These are phyloP conservation scores for Tychaedon coryphoeus DNA, from an alignment of 2,113 vertebrate genomes.

Conservation along the genomic window DNA sequence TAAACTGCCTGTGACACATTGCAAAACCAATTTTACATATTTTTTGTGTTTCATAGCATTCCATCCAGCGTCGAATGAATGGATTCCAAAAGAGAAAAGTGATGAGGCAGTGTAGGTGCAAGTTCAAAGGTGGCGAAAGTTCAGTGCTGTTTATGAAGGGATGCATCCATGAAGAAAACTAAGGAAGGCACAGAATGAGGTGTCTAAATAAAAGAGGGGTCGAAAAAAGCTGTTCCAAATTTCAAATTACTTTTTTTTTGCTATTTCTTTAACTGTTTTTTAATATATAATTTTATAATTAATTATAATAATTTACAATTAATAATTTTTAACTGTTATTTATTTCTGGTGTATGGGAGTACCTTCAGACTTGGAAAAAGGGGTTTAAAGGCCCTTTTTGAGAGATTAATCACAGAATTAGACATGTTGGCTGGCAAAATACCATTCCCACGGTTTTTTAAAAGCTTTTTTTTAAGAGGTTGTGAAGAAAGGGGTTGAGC, in stretches of 20 bases:
- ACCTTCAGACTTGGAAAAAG: too few relatives aligned
- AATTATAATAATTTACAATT: too few relatives aligned
- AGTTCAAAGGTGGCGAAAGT: background rate
- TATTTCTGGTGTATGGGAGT: too few relatives aligned
- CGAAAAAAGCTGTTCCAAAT: background rate
- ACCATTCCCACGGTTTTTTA: too few relatives aligned
- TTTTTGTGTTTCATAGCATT: background rate
- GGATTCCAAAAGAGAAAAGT: background rate
- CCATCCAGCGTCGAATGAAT: background rate
- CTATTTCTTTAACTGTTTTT: background rate
- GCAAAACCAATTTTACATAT: background rate
- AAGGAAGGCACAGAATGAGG: background rate
- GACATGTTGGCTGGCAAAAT: too few relatives aligned
- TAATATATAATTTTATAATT: too few relatives aligned
- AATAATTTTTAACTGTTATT: too few relatives aligned
- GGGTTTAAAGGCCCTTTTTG: too few relatives aligned
- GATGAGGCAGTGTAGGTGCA: background rate
- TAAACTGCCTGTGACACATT: background rate
- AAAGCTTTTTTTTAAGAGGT: too few relatives aligned
- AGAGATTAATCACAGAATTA: too few relatives aligned
- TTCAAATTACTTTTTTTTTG: background rate
- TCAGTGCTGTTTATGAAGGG: background rate
- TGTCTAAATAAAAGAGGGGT: background rate
- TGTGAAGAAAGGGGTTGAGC: too few relatives aligned
- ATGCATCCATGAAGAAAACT: background rate